Base-by-base conservation (phyloP, 2,888 invertebrate species). In the Mythimna pallens region DNA sequence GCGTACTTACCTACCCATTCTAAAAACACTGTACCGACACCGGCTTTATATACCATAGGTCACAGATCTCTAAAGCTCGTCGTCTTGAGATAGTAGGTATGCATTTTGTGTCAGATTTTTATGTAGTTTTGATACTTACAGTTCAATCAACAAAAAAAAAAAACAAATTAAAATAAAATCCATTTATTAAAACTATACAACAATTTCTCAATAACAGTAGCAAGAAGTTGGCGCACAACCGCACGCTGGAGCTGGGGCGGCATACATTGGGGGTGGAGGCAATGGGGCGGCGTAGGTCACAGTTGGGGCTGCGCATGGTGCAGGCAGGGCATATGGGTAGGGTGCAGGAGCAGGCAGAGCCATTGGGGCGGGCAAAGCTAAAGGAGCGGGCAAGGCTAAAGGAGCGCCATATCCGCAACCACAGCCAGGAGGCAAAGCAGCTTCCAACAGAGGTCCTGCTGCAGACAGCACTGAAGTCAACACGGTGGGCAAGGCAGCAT, bases 401-500 rank as follows among this genome's bases (percentile, higher is more conserved):
- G 76, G 62, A 10, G 75, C 65, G 17, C 47, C 47, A 17, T 6
- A 47, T 0, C 61, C 43, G 20, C 59, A 69, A 7, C 80, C 64
- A 9, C 59, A 69, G 7, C 80, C 64, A 7, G 83, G 73, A 43
- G 90, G 82, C 55, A 87, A 20, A 0, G 87, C 85, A 6, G 90
- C 91, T 9, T 87, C 87, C 3, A 93, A 62, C 66, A 93, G 57
- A 4, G 93, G 93, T 1, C 89, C 90, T 0, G 90, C 90, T 0
- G 88, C 90, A 0, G 89, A 85, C 57, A 93, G 70, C 7, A 90
- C 92, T 3, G 93, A 92, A 0, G 91, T 88, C 52, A 93, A 67
- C n/a, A 93, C 88, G 0, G 90, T 86, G 0, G 93, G 93, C 43
- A 92, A 65, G 0, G 92, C 92, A 0, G 91, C 89, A 14, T 91